Base-by-base conservation (phyloP, 2,113 vertebrate genomes). In the Channa maculata region DNA sequence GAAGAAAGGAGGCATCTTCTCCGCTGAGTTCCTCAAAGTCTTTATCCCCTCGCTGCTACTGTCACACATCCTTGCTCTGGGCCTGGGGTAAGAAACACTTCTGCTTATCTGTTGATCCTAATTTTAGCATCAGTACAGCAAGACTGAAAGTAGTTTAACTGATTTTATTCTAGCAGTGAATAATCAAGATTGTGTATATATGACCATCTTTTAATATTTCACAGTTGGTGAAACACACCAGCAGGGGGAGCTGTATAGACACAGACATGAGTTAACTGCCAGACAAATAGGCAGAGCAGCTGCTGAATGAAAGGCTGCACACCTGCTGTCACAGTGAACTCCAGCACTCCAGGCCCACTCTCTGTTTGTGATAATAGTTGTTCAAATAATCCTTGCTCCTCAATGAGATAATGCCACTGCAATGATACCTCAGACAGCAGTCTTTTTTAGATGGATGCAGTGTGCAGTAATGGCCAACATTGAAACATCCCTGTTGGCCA, bases 1-100 rank as follows among this genome's bases (percentile, higher is more conserved):
- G 98, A 99, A 98, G 93, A 99, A 99, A 92, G 98, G 98, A 64
- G 98, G 98, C 57, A 94, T 99, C 89, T 99, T 99, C 94, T 99
- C 98, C 1, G 96, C 97, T 0, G 98, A 99, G 75, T 99, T 99
- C 86, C 96, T 99, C 79, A 97, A 98, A 91, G 96, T 99, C 87
- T 98, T 98, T 94, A 97, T 99, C 92, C 98, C 98, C 4, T 99
- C 98, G 4, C 95, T 99, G 85, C 94, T 99, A 85, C 95, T 99
- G 58, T 98, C 98, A 73, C 98, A 99, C 83, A 96, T 99, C 87
- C 92, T 99, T 87, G 98, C 96, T 89, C 91, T 99, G 89, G 98
- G 98, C 66, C 94, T 99, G 33, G 98, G 98, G 98, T 99, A 91
- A 95, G 96, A 93, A 92, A 54, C 7, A 8, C 24, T 24, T 24